These are phyloP conservation scores for Tryphoninae sp. DNA, from an alignment of 2,888 invertebrate genomes.

Conservation along the genomic window DNA sequence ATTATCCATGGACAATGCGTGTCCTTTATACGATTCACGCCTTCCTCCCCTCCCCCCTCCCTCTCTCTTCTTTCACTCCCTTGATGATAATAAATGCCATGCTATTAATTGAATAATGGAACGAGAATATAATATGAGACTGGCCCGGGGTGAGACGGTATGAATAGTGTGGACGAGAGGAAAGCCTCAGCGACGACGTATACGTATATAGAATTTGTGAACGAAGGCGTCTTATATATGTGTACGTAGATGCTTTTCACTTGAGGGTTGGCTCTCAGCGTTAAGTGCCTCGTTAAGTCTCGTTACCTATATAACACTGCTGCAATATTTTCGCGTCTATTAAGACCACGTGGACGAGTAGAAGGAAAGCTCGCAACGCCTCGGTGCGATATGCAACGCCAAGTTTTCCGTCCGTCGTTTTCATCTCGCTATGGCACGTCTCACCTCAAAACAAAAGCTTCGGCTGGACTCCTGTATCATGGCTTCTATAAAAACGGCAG, in stretches of 20 bases:
- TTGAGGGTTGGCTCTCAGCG: constrained; percentile 66
- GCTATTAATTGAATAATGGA: constrained; percentile 78
- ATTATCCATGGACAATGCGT: constrained; percentile 74
- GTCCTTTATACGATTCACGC: constrained; percentile 73
- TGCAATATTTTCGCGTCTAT: constrained; percentile 78
- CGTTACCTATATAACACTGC: constrained; percentile 66
- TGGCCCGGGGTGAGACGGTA: constrained; percentile 47
- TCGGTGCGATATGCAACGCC: constrained; percentile 44
- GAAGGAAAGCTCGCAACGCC: constrained; percentile 28
- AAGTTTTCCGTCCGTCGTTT: constrained; percentile 59
- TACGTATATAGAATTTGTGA: constrained; percentile 11
- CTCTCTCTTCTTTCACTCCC: constrained; percentile 31
- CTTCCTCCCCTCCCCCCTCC: constrained; percentile 54
- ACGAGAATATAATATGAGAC: constrained; percentile 73
- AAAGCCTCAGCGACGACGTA: constrained; percentile 26
- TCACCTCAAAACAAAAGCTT: constrained; percentile 58
- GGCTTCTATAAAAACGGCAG: constrained; percentile 54
- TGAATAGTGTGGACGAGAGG: constrained; percentile 35
- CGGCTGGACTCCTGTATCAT: constrained; percentile 37
- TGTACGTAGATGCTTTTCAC: constrained; percentile 65
- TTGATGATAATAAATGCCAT: constrained; percentile 74
- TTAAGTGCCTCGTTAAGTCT: constrained; percentile 72
- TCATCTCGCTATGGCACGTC: constrained; percentile 35
- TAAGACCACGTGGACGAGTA: constrained; percentile 65
- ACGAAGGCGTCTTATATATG: background rate